phyloP scores from a whole-genome alignment of 2,113 vertebrate genomes.

The Butastur rufipennis region DNA sequence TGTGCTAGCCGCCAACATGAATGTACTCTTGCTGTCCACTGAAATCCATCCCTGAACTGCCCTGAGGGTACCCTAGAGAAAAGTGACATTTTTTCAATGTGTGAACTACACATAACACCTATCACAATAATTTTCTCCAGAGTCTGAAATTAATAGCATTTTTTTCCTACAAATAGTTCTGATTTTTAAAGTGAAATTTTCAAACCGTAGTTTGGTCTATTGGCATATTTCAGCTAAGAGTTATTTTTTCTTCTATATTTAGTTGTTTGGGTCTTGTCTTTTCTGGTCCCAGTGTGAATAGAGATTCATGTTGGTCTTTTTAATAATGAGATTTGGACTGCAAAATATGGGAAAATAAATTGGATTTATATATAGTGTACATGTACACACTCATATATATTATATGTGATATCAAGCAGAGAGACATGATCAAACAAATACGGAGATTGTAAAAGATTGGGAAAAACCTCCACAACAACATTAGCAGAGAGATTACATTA shows the following conservation, averaged over 20 bases:
- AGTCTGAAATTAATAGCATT: not conserved
- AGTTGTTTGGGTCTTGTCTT: not conserved
- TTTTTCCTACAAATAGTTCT: not conserved
- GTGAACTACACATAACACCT: rapidly evolving
- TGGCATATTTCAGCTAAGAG: not conserved
- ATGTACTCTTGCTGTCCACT: not conserved
- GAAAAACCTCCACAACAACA: not conserved
- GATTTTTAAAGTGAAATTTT: not conserved
- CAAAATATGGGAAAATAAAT: not conserved
- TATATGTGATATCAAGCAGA: not conserved
- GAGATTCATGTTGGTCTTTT: not conserved
- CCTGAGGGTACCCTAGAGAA: not conserved
- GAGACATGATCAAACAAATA: not conserved
- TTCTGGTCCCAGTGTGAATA: not conserved
- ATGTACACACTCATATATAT: not conserved
- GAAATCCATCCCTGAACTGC: not conserved
- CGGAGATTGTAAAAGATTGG: not conserved
- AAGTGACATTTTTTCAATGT: not conserved
- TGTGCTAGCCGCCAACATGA: rapidly evolving
- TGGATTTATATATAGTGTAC: not conserved
- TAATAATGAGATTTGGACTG: not conserved
- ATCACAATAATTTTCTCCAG: not conserved
- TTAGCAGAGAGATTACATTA: not conserved
- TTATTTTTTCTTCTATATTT: not conserved
- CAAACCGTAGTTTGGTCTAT: not conserved